phyloP scores from a whole-genome alignment of 2,888 invertebrate genomes.

The Drosophila borealis region DNA sequence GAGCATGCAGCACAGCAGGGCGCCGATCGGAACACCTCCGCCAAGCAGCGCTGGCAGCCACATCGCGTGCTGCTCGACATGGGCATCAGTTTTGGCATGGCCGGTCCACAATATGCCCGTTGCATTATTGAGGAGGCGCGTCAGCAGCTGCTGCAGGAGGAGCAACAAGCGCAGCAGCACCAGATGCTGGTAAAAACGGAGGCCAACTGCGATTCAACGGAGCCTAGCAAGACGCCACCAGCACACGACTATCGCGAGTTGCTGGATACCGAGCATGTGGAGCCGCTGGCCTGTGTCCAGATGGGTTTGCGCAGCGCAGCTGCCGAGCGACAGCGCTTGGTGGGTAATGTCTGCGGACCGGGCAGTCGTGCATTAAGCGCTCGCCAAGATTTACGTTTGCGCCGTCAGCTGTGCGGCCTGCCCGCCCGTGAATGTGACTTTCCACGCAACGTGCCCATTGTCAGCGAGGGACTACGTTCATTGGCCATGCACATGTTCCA shows the following conservation, averaged over 20 bases:
- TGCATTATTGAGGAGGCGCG: conserved; percentile 84
- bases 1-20: conserved; percentile 75
- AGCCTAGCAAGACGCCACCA: conserved; percentile 56
- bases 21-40: conserved; percentile 85
- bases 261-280: conserved; percentile 81
- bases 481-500: conserved; percentile 83
- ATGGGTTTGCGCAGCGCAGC: conserved; percentile 87
- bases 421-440: conserved; percentile 88
- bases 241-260: conserved; percentile 84
- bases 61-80: conserved; percentile 92
- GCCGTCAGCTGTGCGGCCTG: conserved; percentile 89
- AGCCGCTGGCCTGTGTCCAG: conserved; percentile 86
- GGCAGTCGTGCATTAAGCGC: conserved; percentile 92
- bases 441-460: conserved; percentile 71
- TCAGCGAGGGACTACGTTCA: conserved; percentile 79
- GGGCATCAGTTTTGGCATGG: conserved; percentile 92
- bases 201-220: conserved; percentile 1
- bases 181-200: conserved; percentile 22
- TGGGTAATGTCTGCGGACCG: conserved; percentile 91
- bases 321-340: conserved; percentile 87
- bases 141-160: conserved; percentile 81
- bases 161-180: conserved; percentile 39
- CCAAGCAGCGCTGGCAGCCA: conserved; percentile 92
- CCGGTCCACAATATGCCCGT: conserved; percentile 88
- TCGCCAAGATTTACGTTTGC: conserved; percentile 90